These are phyloP conservation scores for Tetropium fuscum DNA, from an alignment of 2,888 invertebrate species.

Conservation along the genomic window DNA sequence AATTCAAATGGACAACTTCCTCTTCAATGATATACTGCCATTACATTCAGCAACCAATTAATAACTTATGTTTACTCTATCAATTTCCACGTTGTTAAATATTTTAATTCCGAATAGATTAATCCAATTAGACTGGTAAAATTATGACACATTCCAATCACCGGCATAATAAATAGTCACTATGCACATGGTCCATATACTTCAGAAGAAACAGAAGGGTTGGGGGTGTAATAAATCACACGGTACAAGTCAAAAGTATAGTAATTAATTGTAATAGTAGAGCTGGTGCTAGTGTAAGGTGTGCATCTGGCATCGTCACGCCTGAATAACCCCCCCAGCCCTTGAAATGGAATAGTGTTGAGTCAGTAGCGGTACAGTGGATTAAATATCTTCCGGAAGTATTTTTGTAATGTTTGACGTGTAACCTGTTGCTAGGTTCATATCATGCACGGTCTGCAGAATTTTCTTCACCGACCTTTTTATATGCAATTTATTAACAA, in stretches of 20 bases:
- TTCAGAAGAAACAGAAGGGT: slow-evolving; percentile 44
- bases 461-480: too few relatives aligned
- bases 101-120: slow-evolving; percentile 1
- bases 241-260: slow-evolving; percentile 49
- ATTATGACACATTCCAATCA: slow-evolving; percentile 4
- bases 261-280: slow-evolving; percentile 55
- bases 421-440: too few relatives aligned
- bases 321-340: slow-evolving; percentile 42
- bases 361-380: slow-evolving; percentile 32
- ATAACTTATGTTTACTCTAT: slow-evolving; percentile 3
- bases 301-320: slow-evolving; percentile 54
- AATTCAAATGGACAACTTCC: neutral
- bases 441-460: too few relatives aligned
- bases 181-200: slow-evolving; percentile 14
- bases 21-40: neutral
- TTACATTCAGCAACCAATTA: neutral
- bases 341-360: slow-evolving; percentile 22
- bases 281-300: slow-evolving; percentile 48
- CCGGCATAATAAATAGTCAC: slow-evolving; percentile 5
- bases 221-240: slow-evolving; percentile 52
- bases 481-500: too few relatives aligned
- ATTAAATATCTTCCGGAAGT: too few relatives aligned
- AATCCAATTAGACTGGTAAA: slow-evolving; percentile 1
- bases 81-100: slow-evolving; percentile 4
- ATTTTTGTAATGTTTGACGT: too few relatives aligned